Evolutionary conservation across 2,797 vertebrate genomes (phyloP).

Genomic region (Coreius guichenoti): DNA sequence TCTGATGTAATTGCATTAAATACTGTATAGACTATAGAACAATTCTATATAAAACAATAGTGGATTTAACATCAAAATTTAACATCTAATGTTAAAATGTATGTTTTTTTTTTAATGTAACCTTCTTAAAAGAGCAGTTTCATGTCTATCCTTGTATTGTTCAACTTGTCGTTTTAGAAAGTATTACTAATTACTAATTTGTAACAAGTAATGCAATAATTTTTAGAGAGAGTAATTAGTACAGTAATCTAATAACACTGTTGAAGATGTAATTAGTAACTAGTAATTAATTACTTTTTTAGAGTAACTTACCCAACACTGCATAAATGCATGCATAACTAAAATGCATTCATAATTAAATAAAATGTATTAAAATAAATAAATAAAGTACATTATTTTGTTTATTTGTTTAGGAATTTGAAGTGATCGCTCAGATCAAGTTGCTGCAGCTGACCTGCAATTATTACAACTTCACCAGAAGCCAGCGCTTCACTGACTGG

Average conservation of each 20-base stretch:
- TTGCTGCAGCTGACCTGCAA: conserved; percentile 88
- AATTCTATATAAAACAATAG: too few species aligned
- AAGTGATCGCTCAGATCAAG: conserved; percentile 89
- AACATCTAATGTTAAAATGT: neutral
- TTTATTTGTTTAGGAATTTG: conserved; percentile 80
- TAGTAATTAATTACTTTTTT: neutral
- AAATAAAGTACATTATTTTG: neutral
- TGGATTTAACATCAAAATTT: neutral
- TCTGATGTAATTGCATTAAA: neutral
- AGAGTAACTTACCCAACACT: neutral
- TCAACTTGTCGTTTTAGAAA: neutral
- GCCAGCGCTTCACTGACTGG: conserved; percentile 66
- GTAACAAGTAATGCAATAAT: neutral
- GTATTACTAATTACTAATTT: neutral
- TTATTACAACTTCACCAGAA: conserved; percentile 82
- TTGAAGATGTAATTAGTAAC: neutral
- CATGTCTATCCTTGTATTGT: neutral
- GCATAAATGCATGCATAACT: neutral
- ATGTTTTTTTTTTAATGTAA: neutral
- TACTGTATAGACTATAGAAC: too few species aligned
- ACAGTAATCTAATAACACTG: neutral
- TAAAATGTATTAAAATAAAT: neutral
- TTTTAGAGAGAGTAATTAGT: too few species aligned
- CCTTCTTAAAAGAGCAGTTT: neutral
- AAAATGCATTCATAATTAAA: neutral